Evolutionary conservation across 2,888 invertebrate genomes (phyloP).

Genomic region (Xanthorhoe designata): DNA sequence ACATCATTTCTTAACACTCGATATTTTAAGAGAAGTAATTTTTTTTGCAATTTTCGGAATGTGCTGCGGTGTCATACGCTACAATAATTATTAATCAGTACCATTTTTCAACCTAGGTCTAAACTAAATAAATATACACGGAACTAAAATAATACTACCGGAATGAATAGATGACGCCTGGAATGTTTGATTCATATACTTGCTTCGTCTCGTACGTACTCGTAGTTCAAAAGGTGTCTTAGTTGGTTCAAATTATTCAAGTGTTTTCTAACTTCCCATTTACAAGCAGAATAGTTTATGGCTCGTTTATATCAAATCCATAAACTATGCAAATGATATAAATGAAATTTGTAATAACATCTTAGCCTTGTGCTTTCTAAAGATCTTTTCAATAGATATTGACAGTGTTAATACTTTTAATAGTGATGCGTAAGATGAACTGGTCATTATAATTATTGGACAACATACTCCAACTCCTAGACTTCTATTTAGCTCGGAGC

Average conservation of each 20-base stretch:
- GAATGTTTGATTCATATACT: background rate
- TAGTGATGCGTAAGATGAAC: background rate
- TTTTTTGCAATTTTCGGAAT: background rate
- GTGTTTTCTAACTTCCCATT: conserved; percentile 14
- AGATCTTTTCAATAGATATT: conserved; percentile 17
- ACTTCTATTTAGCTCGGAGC: background rate
- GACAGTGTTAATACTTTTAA: conserved; percentile 11
- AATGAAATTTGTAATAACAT: conserved; percentile 26
- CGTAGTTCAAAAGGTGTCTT: background rate
- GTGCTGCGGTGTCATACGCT: background rate
- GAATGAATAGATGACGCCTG: background rate
- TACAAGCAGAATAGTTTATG: conserved; percentile 9
- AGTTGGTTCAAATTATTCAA: conserved; percentile 17
- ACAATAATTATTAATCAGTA: background rate
- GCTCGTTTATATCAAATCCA: conserved; percentile 5
- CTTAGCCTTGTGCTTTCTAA: conserved; percentile 30
- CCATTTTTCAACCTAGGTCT: too few relatives aligned
- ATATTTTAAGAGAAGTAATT: background rate
- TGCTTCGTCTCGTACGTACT: background rate
- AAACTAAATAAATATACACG: background rate
- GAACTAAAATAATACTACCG: background rate
- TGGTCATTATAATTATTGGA: conserved; percentile 1
- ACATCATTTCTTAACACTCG: background rate
- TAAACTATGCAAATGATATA: conserved; percentile 29
- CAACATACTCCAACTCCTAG: conserved; percentile 16